These are phyloP conservation scores for Orchestes rusci DNA, from an alignment of 2,888 invertebrate genomes.

Conservation along the genomic window DNA sequence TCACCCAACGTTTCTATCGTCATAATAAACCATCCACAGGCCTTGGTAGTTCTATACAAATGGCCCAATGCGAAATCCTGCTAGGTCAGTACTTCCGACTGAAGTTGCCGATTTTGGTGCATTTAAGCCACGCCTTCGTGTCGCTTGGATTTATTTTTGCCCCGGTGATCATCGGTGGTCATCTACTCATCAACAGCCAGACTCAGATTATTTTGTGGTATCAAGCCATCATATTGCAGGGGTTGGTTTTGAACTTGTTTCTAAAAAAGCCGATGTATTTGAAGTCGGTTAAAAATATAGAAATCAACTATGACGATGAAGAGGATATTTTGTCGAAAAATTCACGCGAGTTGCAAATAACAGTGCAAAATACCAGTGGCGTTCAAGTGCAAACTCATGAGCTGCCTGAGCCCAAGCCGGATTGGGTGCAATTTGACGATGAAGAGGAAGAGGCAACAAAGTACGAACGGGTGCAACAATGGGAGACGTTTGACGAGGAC, in stretches of 20 bases:
- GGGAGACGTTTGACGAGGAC: constrained; percentile 30
- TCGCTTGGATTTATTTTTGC: constrained; percentile 50
- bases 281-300: constrained; percentile 34
- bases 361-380: constrained; percentile 29
- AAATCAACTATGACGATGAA: constrained; percentile 46
- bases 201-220: constrained; percentile 50
- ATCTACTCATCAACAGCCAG: constrained; percentile 44
- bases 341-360: constrained; percentile 36
- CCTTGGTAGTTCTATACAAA: constrained; percentile 50
- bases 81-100: constrained; percentile 53
- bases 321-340: constrained; percentile 51
- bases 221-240: constrained; percentile 52
- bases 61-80: constrained; percentile 52
- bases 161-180: constrained; percentile 48
- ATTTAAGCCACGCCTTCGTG: constrained; percentile 48
- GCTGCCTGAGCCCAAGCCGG: constrained; percentile 6
- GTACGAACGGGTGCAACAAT: constrained; percentile 17
- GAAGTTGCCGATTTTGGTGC: constrained; percentile 48
- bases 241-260: constrained; percentile 48
- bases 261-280: constrained; percentile 51
- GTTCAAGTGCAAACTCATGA: constrained; percentile 28
- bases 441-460: constrained; percentile 26
- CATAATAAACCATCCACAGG: constrained; percentile 43
- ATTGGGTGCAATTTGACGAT: constrained; percentile 36
- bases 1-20: constrained; percentile 11